Percentiles rank a stretch among this genome's conserved stretches.
phyloP scores from a whole-genome alignment of 2,797 vertebrate species.

The Eospalax fontanierii region DNA sequence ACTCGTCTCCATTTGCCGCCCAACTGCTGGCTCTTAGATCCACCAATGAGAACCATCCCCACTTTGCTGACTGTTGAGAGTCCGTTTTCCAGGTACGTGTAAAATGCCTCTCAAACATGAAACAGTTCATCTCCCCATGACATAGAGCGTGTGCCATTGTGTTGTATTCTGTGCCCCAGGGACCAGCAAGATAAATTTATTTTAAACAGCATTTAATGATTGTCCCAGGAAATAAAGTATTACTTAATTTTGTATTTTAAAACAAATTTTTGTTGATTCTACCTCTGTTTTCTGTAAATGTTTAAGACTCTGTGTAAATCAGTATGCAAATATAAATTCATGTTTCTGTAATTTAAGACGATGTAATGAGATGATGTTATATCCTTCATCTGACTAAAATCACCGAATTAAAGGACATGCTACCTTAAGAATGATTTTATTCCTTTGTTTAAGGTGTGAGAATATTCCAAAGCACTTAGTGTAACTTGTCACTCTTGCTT shows the following conservation, averaged over 20 bases:
- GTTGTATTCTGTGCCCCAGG: background rate
- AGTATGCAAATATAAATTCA: background rate
- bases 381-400: background rate
- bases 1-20: background rate
- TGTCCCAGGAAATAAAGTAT: background rate
- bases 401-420: conserved; percentile 4
- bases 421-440: background rate
- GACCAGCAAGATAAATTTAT: background rate
- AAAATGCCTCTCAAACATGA: conserved; percentile 28
- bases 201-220: background rate
- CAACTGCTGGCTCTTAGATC: background rate
- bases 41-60: background rate
- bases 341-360: background rate
- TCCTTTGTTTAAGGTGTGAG: background rate
- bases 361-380: background rate
- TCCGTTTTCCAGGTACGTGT: background rate
- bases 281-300: background rate
- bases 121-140: background rate
- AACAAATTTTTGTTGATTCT: conserved; percentile 3
- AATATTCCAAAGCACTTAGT: conserved; percentile 4
- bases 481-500: background rate
- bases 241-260: conserved; percentile 14
- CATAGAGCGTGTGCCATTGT: background rate
- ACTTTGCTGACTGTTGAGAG: background rate
- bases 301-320: background rate